Conservation (phyloP, 2,113 vertebrate genomes). For the Hippotragus niger region DNA sequence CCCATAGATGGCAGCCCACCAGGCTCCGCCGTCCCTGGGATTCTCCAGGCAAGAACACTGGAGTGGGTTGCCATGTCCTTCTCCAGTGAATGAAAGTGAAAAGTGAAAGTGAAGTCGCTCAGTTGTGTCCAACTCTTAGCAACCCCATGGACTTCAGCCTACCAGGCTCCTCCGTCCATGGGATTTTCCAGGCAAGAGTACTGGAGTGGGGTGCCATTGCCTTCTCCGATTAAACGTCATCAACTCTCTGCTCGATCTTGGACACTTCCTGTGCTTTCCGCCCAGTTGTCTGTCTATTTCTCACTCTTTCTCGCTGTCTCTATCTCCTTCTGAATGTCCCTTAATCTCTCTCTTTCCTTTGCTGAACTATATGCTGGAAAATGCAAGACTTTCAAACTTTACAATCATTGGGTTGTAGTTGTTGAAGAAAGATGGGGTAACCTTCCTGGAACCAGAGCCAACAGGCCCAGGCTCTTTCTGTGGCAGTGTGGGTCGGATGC, state of each 20-base stretch:
- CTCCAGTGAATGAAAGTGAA: no score
- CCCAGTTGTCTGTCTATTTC: not conserved
- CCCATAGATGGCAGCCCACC: no score
- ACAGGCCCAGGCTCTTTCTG: fast-evolving
- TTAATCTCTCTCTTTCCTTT: not conserved
- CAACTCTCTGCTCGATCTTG: fast-evolving
- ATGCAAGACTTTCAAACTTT: not conserved
- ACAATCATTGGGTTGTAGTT: not conserved
- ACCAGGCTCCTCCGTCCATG: no score
- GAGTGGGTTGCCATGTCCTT: no score
- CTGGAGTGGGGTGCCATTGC: no score
- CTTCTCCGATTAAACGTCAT: not conserved
- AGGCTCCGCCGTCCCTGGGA: no score
- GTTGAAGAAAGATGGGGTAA: not conserved
- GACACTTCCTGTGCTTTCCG: fast-evolving
- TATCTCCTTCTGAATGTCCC: not conserved
- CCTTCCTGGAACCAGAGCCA: no score
- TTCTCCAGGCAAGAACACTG: no score
- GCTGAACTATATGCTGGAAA: not conserved
- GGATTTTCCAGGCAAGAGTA: no score
- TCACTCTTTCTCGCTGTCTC: not conserved
- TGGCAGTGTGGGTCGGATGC: not conserved
- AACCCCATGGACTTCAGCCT: no score
- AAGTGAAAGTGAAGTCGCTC: no score
- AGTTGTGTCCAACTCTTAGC: no score